Evolutionary conservation across 2,888 invertebrate species (phyloP).

Genomic region (Thalpophila matura): DNA sequence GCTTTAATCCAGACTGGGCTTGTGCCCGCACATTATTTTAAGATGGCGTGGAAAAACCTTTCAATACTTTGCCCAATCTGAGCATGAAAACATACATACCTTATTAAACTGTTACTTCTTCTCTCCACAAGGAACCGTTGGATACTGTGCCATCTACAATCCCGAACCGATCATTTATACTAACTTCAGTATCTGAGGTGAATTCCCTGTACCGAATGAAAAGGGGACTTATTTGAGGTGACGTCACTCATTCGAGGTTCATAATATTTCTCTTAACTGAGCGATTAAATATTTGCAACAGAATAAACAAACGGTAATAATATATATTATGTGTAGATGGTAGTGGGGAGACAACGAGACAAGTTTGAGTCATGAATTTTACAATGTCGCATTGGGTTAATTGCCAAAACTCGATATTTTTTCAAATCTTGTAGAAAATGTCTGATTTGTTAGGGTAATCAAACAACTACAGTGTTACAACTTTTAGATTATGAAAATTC

Average conservation of each 20-base stretch:
- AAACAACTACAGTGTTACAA: too few relatives aligned
- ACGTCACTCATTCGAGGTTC: background rate
- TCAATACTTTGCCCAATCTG: too few relatives aligned
- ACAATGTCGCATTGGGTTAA: too few relatives aligned
- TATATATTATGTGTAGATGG: constrained; percentile 3
- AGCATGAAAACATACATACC: too few relatives aligned
- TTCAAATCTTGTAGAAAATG: too few relatives aligned
- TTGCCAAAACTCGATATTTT: too few relatives aligned
- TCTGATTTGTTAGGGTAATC: too few relatives aligned
- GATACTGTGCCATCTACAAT: constrained; percentile 29
- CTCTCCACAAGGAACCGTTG: constrained; percentile 12
- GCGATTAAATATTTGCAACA: background rate
- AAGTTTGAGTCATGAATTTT: background rate
- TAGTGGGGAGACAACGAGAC: background rate
- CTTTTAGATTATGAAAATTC: too few relatives aligned
- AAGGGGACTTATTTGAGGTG: constrained; percentile 20
- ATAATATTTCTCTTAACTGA: background rate
- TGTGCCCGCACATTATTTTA: too few relatives aligned
- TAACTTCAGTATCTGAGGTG: constrained; percentile 23
- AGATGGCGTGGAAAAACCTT: too few relatives aligned
- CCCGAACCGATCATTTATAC: constrained; percentile 40
- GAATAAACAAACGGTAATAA: background rate
- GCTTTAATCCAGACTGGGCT: too few relatives aligned
- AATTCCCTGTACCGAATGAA: constrained; percentile 33
- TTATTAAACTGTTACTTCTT: background rate